Conservation (phyloP, 2,797 vertebrate species). For the Pterois miles region DNA sequence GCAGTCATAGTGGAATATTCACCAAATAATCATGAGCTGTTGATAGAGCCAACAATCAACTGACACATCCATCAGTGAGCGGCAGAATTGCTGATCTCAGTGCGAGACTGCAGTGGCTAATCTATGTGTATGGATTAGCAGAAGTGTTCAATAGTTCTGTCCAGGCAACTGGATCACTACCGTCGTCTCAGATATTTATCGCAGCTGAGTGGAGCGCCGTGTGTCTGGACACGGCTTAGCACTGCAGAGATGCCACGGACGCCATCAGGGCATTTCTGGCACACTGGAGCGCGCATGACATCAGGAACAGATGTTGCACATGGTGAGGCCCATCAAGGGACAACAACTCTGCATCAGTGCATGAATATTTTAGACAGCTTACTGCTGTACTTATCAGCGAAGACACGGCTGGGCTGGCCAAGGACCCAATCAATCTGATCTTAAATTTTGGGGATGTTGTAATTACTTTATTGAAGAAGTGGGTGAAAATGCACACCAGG, state of each 20-base stretch:
- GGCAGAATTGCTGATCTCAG: conserved; percentile 76
- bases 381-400: conserved; percentile 76
- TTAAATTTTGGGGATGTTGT: conserved; percentile 51
- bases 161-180: conserved; percentile 61
- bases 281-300: conserved; percentile 72
- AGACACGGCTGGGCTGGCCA: conserved; percentile 62
- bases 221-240: conserved; percentile 55
- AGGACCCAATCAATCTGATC: conserved; percentile 62
- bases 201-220: conserved; percentile 49
- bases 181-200: conserved; percentile 71
- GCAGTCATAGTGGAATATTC: conserved; percentile 45
- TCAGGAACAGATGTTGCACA: conserved; percentile 83
- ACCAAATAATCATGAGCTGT: conserved; percentile 58
- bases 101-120: conserved; percentile 66
- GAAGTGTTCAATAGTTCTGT: conserved; percentile 69
- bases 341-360: conserved; percentile 77
- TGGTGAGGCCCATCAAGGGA: conserved; percentile 77
- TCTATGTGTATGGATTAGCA: conserved; percentile 74
- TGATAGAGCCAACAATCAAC: conserved; percentile 68
- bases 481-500: conserved; percentile 14
- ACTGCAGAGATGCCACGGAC: conserved; percentile 57
- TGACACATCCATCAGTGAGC: conserved; percentile 68
- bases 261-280: conserved; percentile 76
- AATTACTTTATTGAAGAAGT: conserved; percentile 52
- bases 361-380: conserved; percentile 83